A percentile compares a stretch with the other conserved stretches of the same genome.
These are phyloP conservation scores for Gobio gobio DNA, from an alignment of 2,113 vertebrate genomes.

Conservation along the genomic window DNA sequence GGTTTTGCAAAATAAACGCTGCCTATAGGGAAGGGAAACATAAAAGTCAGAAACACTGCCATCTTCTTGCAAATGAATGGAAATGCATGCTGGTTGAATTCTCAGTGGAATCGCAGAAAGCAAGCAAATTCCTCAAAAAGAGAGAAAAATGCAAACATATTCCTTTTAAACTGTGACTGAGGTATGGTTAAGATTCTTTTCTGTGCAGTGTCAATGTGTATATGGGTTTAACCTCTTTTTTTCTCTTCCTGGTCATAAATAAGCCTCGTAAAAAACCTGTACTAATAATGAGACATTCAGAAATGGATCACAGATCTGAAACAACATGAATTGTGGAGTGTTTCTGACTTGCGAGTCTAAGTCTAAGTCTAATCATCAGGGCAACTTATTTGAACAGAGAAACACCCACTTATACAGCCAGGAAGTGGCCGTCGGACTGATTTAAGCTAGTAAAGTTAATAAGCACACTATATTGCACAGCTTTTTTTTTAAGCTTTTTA, in stretches of 20 bases:
- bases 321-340: neutral
- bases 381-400: neutral
- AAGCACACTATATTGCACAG: neutral
- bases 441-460: neutral
- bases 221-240: neutral
- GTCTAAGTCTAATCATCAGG: neutral
- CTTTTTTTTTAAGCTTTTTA: too few species aligned
- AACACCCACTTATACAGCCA: neutral
- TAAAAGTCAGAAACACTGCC: slow-evolving; percentile 77
- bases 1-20: slow-evolving; percentile 95
- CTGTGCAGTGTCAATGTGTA: neutral
- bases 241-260: neutral
- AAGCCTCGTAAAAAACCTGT: neutral
- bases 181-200: neutral
- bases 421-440: neutral
- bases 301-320: neutral
- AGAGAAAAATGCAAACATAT: neutral
- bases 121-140: neutral
- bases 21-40: slow-evolving; percentile 76
- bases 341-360: neutral
- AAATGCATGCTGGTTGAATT: slow-evolving; percentile 62
- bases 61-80: slow-evolving; percentile 73
- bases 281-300: neutral
- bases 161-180: neutral
- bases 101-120: neutral